A percentile compares a stretch with the other conserved stretches of the same genome.
Conservation (phyloP, 2,113 vertebrate genomes). For the Suncus etruscus region DNA sequence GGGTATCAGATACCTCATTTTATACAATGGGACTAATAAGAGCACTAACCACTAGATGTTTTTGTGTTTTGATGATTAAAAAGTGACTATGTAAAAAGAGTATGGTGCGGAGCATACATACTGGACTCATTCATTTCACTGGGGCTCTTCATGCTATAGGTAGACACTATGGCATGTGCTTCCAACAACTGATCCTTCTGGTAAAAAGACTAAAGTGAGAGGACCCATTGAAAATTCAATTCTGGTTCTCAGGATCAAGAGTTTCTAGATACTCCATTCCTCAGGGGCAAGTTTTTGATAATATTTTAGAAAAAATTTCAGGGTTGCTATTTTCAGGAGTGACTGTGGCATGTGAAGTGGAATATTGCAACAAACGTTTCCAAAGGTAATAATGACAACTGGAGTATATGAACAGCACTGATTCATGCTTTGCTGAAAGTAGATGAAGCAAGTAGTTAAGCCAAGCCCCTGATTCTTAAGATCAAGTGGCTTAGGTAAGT, state of each 20-base stretch:
- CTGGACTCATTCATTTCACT: rapidly evolving
- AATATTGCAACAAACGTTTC: background rate
- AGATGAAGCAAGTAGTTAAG: background rate
- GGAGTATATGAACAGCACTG: background rate
- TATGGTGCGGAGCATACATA: background rate
- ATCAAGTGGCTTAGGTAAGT: background rate
- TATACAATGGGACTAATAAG: background rate
- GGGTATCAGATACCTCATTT: background rate
- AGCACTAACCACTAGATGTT: background rate
- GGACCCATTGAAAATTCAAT: no score
- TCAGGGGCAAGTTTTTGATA: background rate
- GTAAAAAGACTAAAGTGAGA: background rate
- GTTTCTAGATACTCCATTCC: background rate
- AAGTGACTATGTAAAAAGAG: background rate
- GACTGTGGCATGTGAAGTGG: background rate
- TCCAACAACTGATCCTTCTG: background rate
- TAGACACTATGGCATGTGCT: background rate
- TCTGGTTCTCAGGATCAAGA: background rate
- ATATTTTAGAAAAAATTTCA: conserved; percentile 19
- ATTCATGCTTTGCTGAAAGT: background rate
- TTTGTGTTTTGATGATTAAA: background rate
- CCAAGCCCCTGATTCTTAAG: background rate
- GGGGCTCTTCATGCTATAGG: background rate
- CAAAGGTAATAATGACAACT: background rate
- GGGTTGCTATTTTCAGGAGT: background rate